Base-by-base conservation (phyloP, 2,113 vertebrate species). In the Sporophila hypoxantha region DNA sequence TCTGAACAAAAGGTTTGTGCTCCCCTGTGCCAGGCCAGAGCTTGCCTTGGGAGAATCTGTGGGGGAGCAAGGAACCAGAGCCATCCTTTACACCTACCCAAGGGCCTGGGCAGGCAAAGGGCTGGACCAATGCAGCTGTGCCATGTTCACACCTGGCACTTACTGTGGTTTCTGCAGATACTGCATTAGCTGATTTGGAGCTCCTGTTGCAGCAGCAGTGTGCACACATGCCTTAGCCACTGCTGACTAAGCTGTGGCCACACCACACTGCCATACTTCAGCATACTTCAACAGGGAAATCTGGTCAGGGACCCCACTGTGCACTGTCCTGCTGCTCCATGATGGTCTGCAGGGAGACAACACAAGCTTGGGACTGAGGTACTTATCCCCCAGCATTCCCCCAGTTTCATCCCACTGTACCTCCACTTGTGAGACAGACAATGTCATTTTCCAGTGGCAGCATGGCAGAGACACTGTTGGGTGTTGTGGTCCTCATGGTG, bases 191-290 rank as follows among this genome's bases (percentile, higher is more conserved):
- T 68, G 46, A 26, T 37, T 41, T 73, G 59, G 50, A 66, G 42
- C 26, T 32, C 14, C 46, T 53, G 4, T 10, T 57, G 41, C 59
- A 76, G 0, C 3, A 82, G 49, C 22, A 61, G 32, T 0, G 29
- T 23, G 36, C 52, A 64, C 32, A 42, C 46, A 53, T 79, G n/a
- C 16, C 14, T 50, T 26, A 37, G 14, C 26, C 52, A 15, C 21
- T 23, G 17, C 26, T 42, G 47, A 30, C n/a, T 36, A 17, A 91
- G 30, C 55, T 52, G 19, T 50, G 19, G 15, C 71, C 37, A 7
- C 2, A 5, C 15, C 47, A 47, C 36, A 15, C 3, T 1, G 4
- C 55, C 0, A 0, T 26, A 3, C 59, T 65, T 82, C 2, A 10
- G 20, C 62, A 22, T 6, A n/a, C 0, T 2, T 2, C 49, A 0